Evolutionary conservation across 2,797 vertebrate species (phyloP).

Genomic region (Falco rusticolus): DNA sequence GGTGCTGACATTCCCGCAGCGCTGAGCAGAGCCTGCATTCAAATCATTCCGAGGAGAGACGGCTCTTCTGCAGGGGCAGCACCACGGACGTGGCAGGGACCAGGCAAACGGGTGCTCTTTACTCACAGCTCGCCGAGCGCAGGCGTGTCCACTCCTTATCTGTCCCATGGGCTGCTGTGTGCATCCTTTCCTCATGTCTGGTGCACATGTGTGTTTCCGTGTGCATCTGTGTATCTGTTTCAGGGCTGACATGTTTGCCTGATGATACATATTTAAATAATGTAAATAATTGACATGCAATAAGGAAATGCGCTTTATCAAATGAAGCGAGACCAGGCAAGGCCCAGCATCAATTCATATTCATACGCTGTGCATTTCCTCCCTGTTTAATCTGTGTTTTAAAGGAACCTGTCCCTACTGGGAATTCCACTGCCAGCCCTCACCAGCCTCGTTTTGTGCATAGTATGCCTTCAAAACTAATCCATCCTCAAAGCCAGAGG

Average conservation of each 20-base stretch:
- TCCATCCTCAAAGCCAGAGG: constrained; percentile 53
- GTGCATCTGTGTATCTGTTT: constrained; percentile 1
- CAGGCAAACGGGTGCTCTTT: neutral
- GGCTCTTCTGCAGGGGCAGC: neutral
- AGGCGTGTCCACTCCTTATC: neutral
- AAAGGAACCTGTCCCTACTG: constrained; percentile 59
- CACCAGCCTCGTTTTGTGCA: constrained; percentile 6
- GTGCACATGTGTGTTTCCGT: accelerated
- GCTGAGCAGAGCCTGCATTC: constrained; percentile 14
- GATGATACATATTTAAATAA: constrained; percentile 51
- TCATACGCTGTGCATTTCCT: constrained; percentile 45
- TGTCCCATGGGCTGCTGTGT: accelerated
- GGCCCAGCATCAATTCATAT: constrained; percentile 59
- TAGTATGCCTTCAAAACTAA: constrained; percentile 64
- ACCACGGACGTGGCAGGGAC: neutral
- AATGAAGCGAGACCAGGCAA: constrained; percentile 50
- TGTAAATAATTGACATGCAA: constrained; percentile 65
- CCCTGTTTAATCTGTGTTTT: constrained; percentile 69
- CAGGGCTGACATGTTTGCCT: neutral
- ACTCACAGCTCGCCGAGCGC: neutral
- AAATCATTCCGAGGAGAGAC: neutral
- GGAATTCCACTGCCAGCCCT: constrained; percentile 51
- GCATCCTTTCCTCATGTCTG: neutral
- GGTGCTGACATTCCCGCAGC: neutral
- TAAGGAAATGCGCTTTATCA: constrained; percentile 46